Evolutionary conservation across 2,113 vertebrate species (phyloP).

Genomic region (Urocynchramus pylzowi): DNA sequence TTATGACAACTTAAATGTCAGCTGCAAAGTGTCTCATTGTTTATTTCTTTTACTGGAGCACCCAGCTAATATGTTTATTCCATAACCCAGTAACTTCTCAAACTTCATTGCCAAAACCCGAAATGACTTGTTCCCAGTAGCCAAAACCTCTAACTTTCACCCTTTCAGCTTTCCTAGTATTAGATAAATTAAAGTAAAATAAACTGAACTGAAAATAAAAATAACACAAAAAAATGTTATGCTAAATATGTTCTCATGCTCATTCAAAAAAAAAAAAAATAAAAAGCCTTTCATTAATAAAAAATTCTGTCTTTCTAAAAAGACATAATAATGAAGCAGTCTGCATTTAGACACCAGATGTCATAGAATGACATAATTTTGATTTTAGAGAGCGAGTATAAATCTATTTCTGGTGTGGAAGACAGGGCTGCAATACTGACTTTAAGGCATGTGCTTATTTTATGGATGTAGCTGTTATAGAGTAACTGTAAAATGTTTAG

Average conservation of each 20-base stretch:
- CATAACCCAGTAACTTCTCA: not conserved
- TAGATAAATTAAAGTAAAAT: slow-evolving; percentile 13
- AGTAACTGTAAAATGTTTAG: not conserved
- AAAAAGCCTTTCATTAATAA: not conserved
- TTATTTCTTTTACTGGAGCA: slow-evolving; percentile 11
- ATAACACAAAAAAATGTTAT: not conserved
- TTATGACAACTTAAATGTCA: not conserved
- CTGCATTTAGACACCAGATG: not conserved
- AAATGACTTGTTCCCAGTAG: not conserved
- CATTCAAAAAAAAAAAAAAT: not conserved
- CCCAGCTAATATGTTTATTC: not conserved
- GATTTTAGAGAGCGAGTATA: not conserved
- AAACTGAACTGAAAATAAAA: not conserved
- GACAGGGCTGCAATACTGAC: not conserved
- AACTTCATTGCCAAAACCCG: slow-evolving; percentile 12
- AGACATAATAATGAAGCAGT: not conserved
- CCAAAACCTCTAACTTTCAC: not conserved
- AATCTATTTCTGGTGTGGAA: not conserved
- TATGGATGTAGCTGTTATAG: not conserved
- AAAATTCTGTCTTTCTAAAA: not conserved
- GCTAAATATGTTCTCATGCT: not conserved
- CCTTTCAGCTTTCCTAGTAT: not conserved
- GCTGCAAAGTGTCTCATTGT: not conserved
- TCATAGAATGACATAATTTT: not conserved
- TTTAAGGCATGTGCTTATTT: not conserved